Base-by-base conservation (phyloP, 2,113 vertebrate species). In the Thomomys bottae region DNA sequence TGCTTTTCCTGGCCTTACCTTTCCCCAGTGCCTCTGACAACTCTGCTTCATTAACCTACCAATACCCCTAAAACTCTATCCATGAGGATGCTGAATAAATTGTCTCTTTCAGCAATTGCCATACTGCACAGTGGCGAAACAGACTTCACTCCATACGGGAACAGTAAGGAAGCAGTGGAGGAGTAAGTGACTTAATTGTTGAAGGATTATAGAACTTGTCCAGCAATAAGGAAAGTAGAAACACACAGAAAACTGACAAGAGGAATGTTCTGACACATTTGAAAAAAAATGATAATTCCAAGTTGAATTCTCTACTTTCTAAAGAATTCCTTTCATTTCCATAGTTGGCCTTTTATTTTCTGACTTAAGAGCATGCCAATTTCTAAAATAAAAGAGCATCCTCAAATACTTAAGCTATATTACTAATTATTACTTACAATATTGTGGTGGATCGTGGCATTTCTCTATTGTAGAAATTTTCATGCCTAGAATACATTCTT, bases 191-290 rank as follows among this genome's bases (percentile, higher is more conserved):
- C 3, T 49, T 68, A n/a, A 81, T 10, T 81, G 30, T 38, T n/a
- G 61, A 32, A 86, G 40, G 84, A 90, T 54, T 42, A 30, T 8
- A 82, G 49, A 86, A 83, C 2, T 38, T 67, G 70, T 26, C 73
- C 40, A 80, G 28, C 9, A 94, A 63, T 76, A 49, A 88, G 34
- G 36, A 88, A 95, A 83, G 63, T 71, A 72, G 79, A 88, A 86
- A 81, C 81, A 71, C 4, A 61, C 4, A 77, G 80, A 94, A 85
- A 86, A 42, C 10, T 85, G 26, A 34, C 34, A 73, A 90, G 42
- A 20, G 54, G 57, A 76, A 21, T n/a, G 84, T 61, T 89, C 24
- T 86, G 86, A 94, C 79, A 87, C 21, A 96, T 67, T 92, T 84
- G 87, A 66, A 76, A 88, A 57, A 71, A 92, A 85, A 15, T 40